Conservation (phyloP, 2,888 invertebrate species). For the Ferrisia virgata region DNA sequence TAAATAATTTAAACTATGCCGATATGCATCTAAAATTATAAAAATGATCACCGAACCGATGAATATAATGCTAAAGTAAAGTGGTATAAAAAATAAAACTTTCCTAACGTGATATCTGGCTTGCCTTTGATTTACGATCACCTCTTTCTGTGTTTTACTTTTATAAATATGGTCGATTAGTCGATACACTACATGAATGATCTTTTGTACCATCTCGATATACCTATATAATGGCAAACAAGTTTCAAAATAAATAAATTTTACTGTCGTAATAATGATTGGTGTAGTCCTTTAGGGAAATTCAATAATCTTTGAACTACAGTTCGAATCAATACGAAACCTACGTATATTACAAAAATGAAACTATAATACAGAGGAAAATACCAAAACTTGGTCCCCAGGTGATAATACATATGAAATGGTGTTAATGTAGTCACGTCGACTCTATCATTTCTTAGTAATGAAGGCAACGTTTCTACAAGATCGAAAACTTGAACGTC, state of each 20-base stretch:
- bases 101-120: slow-evolving; percentile 28
- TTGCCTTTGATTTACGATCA: neutral
- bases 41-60: slow-evolving; percentile 40
- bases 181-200: neutral
- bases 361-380: slow-evolving; percentile 36
- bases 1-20: slow-evolving; percentile 13
- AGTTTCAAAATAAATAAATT: slow-evolving; percentile 6
- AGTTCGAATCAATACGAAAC: slow-evolving; percentile 23
- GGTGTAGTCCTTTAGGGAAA: slow-evolving; percentile 7
- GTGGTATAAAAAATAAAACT: slow-evolving; percentile 36
- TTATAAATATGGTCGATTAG: slow-evolving; percentile 1
- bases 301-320: neutral
- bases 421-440: neutral
- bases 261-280: neutral
- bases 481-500: neutral
- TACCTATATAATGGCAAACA: slow-evolving; percentile 9
- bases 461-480: neutral
- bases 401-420: neutral
- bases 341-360: slow-evolving; percentile 32
- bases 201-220: neutral
- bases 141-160: neutral
- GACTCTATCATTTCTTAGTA: neutral
- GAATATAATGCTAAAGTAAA: slow-evolving; percentile 42
- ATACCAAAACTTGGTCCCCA: slow-evolving; percentile 43
- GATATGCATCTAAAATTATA: slow-evolving; percentile 24